Base-by-base conservation (phyloP, 2,888 invertebrate species). In the Suillia variegata region DNA sequence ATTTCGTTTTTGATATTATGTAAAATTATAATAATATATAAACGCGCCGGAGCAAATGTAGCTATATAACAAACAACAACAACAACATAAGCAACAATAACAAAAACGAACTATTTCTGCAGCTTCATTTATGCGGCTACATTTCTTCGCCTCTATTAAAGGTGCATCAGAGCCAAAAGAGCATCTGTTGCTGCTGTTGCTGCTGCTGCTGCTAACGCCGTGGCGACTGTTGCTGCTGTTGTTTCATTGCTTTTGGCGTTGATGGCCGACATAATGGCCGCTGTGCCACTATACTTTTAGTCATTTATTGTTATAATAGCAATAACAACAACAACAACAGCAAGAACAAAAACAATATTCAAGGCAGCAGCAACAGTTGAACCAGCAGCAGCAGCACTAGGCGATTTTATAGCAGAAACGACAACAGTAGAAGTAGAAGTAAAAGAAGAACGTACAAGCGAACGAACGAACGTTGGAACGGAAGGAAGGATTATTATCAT, bases 401-500 rank as follows among this genome's bases (percentile, higher is more conserved):
- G 45, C 45, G 18, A 17, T 45, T 45, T 45, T 3, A 13, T 45
- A 20, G 8, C 6, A 45, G 18, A 45, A 45, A 20, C 45, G 4
- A n/a, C 38, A 38, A 31, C 31, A 38, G 4, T n/a, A 13, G 38
- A 8, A 38, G 38, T n/a, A 13, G 38, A 8, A 45, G 18, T 13
- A 18, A 4, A 45, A 17, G 45, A 4, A 18, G 38, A 5, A 20
- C 4, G 20, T 20, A 68, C 24, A 42, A 38, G n/a, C n/a, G n/a
- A n/a, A n/a, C n/a, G n/a, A n/a, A n/a, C n/a, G n/a, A n/a, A n/a
- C n/a, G n/a, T n/a, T n/a, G n/a, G 42, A 56, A 66, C 70, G 63
- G 68, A 74, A 73, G 70, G 72, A 67, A 51, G 63, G 63, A 73
- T 74, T 70, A 72, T 73, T 75, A 72, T 72, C 69, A 70, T 75